Evolutionary conservation across 2,888 invertebrate species (phyloP).

Genomic region (Heliconius charithonia): DNA sequence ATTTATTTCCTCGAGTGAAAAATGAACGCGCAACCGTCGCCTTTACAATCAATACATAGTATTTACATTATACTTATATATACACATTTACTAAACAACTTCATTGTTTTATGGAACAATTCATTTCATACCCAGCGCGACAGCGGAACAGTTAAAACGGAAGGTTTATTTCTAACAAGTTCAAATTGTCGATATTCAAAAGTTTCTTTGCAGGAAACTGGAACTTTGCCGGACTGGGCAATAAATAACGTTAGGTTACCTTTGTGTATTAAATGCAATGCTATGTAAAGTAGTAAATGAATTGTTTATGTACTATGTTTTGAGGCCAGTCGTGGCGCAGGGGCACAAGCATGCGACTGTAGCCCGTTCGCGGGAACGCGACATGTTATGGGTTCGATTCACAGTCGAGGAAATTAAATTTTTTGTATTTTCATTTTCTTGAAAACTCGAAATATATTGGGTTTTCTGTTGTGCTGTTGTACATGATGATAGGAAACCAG

Average conservation of each 20-base stretch:
- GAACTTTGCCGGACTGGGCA: constrained; percentile 29
- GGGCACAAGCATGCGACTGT: not conserved
- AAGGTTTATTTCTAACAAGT: constrained; percentile 37
- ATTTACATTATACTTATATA: not conserved
- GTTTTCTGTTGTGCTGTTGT: not conserved
- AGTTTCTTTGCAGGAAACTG: constrained; percentile 35
- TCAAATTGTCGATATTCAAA: constrained; percentile 38
- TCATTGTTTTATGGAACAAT: constrained; percentile 13
- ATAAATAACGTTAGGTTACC: constrained; percentile 34
- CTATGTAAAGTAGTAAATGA: constrained; percentile 19
- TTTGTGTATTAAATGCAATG: constrained; percentile 21
- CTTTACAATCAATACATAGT: no score
- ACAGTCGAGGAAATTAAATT: no score
- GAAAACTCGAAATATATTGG: no score
- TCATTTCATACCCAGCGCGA: constrained; percentile 18
- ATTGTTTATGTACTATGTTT: not conserved
- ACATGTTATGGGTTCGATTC: no score
- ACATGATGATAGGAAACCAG: no score
- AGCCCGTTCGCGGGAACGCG: no score
- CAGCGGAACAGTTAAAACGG: constrained; percentile 26
- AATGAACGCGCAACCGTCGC: not conserved
- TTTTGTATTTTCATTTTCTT: no score
- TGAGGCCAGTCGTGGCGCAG: not conserved
- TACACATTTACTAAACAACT: not conserved
- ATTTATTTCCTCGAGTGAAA: no score